These are phyloP conservation scores for Eledona agricola DNA, from an alignment of 2,888 invertebrate genomes.

Conservation along the genomic window DNA sequence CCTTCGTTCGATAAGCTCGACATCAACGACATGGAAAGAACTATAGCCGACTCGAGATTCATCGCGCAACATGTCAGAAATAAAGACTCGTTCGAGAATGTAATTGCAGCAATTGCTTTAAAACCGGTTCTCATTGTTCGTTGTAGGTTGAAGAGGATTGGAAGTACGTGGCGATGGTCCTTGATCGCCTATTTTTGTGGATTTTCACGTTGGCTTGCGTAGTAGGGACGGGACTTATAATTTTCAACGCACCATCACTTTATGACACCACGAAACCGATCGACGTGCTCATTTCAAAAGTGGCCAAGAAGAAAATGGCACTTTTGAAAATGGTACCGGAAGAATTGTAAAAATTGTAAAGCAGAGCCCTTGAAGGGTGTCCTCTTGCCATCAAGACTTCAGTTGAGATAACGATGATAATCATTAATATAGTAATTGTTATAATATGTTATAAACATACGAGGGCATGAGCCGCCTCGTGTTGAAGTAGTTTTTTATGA, in stretches of 20 bases:
- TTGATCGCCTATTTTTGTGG: constrained; percentile 96
- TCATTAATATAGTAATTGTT: constrained; percentile 59
- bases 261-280: constrained; percentile 91
- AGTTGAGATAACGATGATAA: constrained; percentile 60
- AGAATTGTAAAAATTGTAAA: constrained; percentile 56
- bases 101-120: constrained; percentile 66
- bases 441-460: constrained; percentile 48
- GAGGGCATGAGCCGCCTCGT: constrained; percentile 27
- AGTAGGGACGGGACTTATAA: constrained; percentile 87
- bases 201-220: constrained; percentile 94
- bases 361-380: constrained; percentile 8
- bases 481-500: constrained; percentile 23
- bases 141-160: constrained; percentile 94
- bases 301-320: constrained; percentile 89
- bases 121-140: constrained; percentile 3
- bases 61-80: constrained; percentile 96
- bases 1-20: constrained; percentile 85
- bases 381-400: constrained; percentile 34
- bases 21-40: constrained; percentile 88
- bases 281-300: constrained; percentile 89
- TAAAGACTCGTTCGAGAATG: constrained; percentile 93
- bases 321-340: constrained; percentile 86
- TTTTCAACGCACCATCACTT: constrained; percentile 89
- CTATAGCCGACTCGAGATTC: constrained; percentile 90
- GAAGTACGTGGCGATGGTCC: constrained; percentile 97